Base-by-base conservation (phyloP, 2,797 vertebrate genomes). In the Carduelis carduelis region DNA sequence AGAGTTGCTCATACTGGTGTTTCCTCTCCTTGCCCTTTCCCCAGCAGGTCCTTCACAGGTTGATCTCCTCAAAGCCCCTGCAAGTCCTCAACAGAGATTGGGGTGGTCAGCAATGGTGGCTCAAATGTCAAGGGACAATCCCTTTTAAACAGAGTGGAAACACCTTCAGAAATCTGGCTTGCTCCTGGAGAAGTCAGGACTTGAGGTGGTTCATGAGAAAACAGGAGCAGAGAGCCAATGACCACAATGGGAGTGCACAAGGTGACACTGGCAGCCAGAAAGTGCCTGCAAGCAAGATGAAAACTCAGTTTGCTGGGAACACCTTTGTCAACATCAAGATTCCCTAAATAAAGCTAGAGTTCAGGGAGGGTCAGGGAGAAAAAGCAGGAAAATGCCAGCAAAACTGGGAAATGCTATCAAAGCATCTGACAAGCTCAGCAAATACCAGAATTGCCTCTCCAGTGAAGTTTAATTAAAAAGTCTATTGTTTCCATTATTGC, bases 401-500 rank as follows among this genome's bases (percentile, higher is more conserved):
- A 83, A 94, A 91, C 18, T 68, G 27, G 39, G 55, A 83, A 91
- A 66, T 63, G 49, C 24, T 90, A 43, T 89, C 65, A 56, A 64
- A 43, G 66, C n/a, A 69, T 79, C 89, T 68, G 84, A 76, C 70
- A 71, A 93, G 43, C 72, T 96, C 90, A 96, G 87, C 78, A 95
- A 89, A 90, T 76, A 90, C 24, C 60, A 88, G 46, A 88, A 94
- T 83, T 92, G 60, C 77, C 70, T 96, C 87, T 56, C 78, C 64
- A 74, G 65, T 93, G 76, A 92, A 95, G 79, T 87, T 96, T 95
- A 95, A 97, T 96, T 95, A 87, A 95, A 90, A 88, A 90, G 78
- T 47, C 85, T 91, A 47, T 87, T 79, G 63, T 96, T 94, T 91
- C 85, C 74, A 50, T 89, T 91, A 76, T 95, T 87, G 71, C 75